phyloP scores from a whole-genome alignment of 2,797 vertebrate species.

The Rhadinocentrus ornatus region DNA sequence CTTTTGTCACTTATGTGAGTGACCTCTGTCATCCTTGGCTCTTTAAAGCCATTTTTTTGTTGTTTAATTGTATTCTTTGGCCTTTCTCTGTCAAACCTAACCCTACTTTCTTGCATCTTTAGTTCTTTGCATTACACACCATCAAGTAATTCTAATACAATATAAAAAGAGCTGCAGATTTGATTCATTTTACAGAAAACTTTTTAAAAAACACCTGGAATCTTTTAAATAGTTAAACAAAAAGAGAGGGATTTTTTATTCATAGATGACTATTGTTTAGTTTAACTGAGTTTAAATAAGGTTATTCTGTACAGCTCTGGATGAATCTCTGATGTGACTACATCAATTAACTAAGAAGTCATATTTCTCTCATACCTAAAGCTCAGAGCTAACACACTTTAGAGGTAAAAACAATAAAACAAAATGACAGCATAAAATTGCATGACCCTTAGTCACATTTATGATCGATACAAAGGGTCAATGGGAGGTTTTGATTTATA shows the following conservation, averaged over 20 bases:
- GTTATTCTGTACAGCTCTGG: background rate
- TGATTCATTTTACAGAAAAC: no score
- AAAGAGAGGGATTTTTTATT: background rate
- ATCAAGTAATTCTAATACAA: background rate
- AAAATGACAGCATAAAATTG: conserved; percentile 9
- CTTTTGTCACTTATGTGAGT: conserved; percentile 3
- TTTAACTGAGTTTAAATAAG: background rate
- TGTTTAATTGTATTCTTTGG: background rate
- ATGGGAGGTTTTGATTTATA: conserved; percentile 3
- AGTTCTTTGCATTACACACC: background rate
- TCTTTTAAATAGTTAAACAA: no score
- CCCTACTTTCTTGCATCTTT: background rate
- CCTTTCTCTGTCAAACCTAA: background rate
- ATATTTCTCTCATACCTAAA: background rate
- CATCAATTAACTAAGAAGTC: background rate
- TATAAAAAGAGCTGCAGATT: no score
- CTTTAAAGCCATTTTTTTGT: background rate
- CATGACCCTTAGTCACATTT: conserved; percentile 11
- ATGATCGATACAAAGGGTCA: conserved; percentile 12
- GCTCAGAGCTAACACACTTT: background rate
- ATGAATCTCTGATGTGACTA: background rate
- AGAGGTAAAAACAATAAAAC: conserved; percentile 1
- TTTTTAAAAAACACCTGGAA: no score
- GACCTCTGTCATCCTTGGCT: conserved; percentile 1
- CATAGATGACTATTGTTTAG: background rate